Evolutionary conservation across 2,888 invertebrate genomes (phyloP), one percentile per base, ranked within the genome.

Genomic region (Falcaria lacertinaria): DNA sequence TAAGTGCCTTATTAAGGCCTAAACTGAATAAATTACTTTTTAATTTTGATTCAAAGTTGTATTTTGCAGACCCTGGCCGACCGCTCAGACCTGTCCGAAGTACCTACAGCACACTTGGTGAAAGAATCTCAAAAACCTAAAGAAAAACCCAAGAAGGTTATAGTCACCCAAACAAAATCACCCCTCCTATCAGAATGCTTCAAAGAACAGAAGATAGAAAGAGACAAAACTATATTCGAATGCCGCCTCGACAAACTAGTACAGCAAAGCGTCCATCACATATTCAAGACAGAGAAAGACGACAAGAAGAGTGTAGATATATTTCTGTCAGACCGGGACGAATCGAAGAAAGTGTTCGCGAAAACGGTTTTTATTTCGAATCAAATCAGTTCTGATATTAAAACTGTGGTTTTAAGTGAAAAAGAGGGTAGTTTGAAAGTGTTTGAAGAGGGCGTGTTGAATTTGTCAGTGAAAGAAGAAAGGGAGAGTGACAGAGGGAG

Each of bases 231-330:
- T 15, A 64, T 81, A 4, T 88, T 88, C 50, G 86, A 88, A 42
- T 87, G 86, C 39, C 68, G 86, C 44, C 74, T 89, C 43, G 86
- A 85, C 8, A 87, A 83, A 36, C 47, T 89, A 0, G 87, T 89
- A 0, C 82, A 86, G 33, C 77, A 86, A 33, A 85, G 84, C 34
- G 88, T 88, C 0, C 86, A 85, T 33, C 87, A 87, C 22, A 79
- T 88, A 11, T 88, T 70, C 42, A 85, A 78, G 47, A 68, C 61
- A 1, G 74, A 67, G 1, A 47, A 50, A 1, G 49, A 48, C 0
- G 60, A 80, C n/a, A 75, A 75, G 42, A 83, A 19, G 4, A 8
- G 8, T 2, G 25, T 25, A 4, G 25, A 25, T 8, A 8, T 25
- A 8, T 25, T 5, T 8, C 25, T 25, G 8, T 8, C 61, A 1